Percentiles rank a stretch among this genome's conserved stretches.
These are phyloP conservation scores for Opisthocomus hoazin DNA, from an alignment of 2,113 vertebrate species.

Conservation along the genomic window DNA sequence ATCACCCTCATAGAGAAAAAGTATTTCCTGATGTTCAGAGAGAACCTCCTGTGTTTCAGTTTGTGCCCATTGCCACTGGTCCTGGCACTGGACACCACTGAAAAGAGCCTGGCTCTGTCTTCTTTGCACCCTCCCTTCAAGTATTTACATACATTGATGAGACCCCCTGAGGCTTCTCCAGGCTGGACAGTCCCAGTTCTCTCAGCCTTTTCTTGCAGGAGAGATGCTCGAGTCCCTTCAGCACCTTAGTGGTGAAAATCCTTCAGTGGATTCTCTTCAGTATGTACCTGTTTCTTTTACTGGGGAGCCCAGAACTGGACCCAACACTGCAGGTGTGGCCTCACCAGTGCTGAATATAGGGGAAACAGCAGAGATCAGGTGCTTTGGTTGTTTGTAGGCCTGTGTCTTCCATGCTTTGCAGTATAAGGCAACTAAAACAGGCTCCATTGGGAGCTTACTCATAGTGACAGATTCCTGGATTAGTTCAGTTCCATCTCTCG, in stretches of 20 bases:
- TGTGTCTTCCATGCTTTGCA: not conserved
- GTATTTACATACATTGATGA: not conserved
- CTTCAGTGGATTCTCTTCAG: not conserved
- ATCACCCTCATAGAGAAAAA: not conserved
- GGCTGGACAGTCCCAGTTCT: not conserved
- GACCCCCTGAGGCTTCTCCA: not conserved
- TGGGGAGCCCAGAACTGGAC: not conserved
- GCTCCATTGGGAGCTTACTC: not conserved
- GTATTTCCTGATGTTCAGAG: not conserved
- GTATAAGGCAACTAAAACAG: not conserved
- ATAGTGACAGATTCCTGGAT: not conserved
- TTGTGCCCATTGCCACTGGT: not conserved
- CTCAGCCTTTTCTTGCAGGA: not conserved
- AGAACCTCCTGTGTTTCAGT: not conserved
- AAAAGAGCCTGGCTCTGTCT: not conserved
- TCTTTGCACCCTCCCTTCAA: not conserved
- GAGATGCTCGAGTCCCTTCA: not conserved
- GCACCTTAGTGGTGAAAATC: not conserved
- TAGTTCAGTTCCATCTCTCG: not conserved
- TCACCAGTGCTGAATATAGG: not conserved
- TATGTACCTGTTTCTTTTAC: not conserved
- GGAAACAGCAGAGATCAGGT: not conserved
- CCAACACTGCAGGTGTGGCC: not conserved
- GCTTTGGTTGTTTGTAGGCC: not conserved
- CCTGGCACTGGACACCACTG: not conserved